Base-by-base conservation (phyloP, 2,888 invertebrate genomes). In the Callyntrura sp. region DNA sequence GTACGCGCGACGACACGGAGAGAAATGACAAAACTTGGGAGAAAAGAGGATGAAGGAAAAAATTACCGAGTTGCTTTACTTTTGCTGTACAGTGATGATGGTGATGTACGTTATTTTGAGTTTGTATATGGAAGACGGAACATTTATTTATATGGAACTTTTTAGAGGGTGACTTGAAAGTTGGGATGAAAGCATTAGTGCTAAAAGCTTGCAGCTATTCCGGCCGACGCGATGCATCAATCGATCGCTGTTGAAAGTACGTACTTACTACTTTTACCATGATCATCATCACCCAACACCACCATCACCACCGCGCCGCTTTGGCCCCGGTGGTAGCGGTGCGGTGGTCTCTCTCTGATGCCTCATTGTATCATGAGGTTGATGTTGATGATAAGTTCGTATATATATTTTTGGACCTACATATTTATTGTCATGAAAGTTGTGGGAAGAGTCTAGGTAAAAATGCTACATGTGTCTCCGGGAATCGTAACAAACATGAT, bases 131-230 rank as follows among this genome's bases (percentile, higher is more conserved):
- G 81, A 14, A 82, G 45, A 45, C 82, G 48, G 79, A 62, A 51
- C 81, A 51, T 78, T 87, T 83, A 68, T 89, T 89, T 89, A 70
- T 85, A 85, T 81, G 65, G 35, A 79, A 85, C 85, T 85, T 89
- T 88, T 85, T 55, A 90, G 57, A 84, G 82, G 85, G 90, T 88
- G 88, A 83, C 76, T 84, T 82, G 86, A 84, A 88, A 85, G 65
- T 87, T 57, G 78, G 55, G 73, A 73, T 91, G 93, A 92, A 92
- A 92, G 92, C 93, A 93, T 93, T 93, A 93, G 93, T 90, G 92
- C 91, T 93, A 93, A 93, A 93, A 93, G 93, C 93, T 92, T 92
- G 89, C 86, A 93, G 92, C 93, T 91, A 93, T 93, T 92, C 92
- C 92, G 91, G 92, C 91, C 91, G 91, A 93, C 92, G 92, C 92